phyloP scores from a whole-genome alignment of 1,140 invertebrate genomes.

The Drosophila ogumai region DNA sequence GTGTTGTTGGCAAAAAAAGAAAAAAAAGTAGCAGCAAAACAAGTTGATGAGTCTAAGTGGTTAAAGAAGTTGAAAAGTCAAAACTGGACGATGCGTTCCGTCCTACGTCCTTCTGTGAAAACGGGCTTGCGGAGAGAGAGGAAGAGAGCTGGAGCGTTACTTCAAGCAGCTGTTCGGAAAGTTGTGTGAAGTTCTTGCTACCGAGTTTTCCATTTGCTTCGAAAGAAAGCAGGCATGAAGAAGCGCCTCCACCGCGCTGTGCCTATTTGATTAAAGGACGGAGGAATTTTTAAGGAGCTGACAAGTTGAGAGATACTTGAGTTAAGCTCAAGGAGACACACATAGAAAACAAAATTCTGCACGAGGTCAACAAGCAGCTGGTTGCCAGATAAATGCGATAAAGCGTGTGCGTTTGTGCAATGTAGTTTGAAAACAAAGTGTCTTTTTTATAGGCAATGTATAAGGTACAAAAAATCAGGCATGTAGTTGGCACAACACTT shows the following conservation, averaged over 20 bases:
- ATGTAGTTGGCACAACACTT: background rate
- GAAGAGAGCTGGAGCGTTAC: slow-evolving; percentile 24
- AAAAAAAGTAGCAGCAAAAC: slow-evolving; percentile 57
- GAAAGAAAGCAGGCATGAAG: slow-evolving; percentile 21
- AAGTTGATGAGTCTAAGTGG: slow-evolving; percentile 67
- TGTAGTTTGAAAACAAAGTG: background rate
- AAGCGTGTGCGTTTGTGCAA: slow-evolving; percentile 2
- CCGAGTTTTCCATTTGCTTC: slow-evolving; percentile 42
- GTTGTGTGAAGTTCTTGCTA: slow-evolving; percentile 37
- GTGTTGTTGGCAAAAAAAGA: slow-evolving; percentile 7
- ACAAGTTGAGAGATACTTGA: slow-evolving; percentile 42
- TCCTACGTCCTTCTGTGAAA: slow-evolving; percentile 7
- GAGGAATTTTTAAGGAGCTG: slow-evolving; percentile 42
- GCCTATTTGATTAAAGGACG: slow-evolving; percentile 46
- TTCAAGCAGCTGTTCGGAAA: slow-evolving; percentile 55
- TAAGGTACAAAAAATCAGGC: background rate
- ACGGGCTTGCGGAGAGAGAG: background rate
- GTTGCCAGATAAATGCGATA: slow-evolving; percentile 27
- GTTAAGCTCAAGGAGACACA: slow-evolving; percentile 33
- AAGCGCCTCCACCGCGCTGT: slow-evolving; percentile 12
- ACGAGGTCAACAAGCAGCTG: slow-evolving; percentile 28
- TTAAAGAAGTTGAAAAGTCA: slow-evolving; percentile 67
- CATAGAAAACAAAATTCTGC: slow-evolving; percentile 12
- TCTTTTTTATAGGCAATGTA: background rate
- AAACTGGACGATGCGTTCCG: slow-evolving; percentile 54